A percentile compares a stretch with the other conserved stretches of the same genome.
These are phyloP conservation scores for Globia sparganii DNA, from an alignment of 2,888 invertebrate genomes.

Conservation along the genomic window DNA sequence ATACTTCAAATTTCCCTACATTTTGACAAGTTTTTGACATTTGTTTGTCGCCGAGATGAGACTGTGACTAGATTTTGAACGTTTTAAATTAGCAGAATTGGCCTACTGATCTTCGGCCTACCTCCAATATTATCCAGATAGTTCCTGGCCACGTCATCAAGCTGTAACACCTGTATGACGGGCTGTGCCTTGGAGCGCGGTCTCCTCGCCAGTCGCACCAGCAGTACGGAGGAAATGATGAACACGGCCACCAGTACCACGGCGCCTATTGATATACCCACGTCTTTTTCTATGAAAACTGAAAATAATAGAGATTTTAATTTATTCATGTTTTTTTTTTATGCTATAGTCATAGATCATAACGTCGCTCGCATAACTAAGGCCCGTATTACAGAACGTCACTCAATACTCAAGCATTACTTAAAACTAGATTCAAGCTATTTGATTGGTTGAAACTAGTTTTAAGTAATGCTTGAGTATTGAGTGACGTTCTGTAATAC, in stretches of 20 bases:
- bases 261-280: slow-evolving; percentile 85
- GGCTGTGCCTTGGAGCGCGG: slow-evolving; percentile 80
- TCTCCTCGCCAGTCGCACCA: slow-evolving; percentile 77
- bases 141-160: slow-evolving; percentile 85
- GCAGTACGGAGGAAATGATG: slow-evolving; percentile 78
- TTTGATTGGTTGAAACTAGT: no score
- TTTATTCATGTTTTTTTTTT: neutral
- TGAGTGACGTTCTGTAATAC: no score
- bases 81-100: no score
- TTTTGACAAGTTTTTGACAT: no score
- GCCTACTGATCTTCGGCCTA: neutral
- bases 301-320: slow-evolving; percentile 59
- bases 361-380: no score
- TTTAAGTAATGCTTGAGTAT: no score
- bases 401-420: no score
- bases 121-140: slow-evolving; percentile 85
- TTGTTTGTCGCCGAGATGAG: no score
- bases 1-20: no score
- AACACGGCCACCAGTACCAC: slow-evolving; percentile 82
- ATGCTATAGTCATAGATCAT: neutral
- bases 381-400: no score
- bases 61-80: no score
- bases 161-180: slow-evolving; percentile 86
- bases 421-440: no score
- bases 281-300: slow-evolving; percentile 84